Conservation (phyloP, 2,797 vertebrate species). For the Poeciliopsis gracilis region DNA sequence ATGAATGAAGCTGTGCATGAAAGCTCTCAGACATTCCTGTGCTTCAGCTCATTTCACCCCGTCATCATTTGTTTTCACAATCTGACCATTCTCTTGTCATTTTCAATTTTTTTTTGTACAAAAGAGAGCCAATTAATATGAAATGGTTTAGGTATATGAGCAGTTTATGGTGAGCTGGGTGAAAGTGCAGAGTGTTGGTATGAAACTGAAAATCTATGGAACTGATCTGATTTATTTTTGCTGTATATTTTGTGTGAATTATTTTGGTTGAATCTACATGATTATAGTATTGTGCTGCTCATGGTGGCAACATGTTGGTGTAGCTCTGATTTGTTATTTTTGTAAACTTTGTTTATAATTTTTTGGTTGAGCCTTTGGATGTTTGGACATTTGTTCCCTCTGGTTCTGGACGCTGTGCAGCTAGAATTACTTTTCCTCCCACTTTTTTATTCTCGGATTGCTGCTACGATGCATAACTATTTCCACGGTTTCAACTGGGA, state of each 20-base stretch:
- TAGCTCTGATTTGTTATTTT: neutral
- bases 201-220: neutral
- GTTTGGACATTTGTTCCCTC: neutral
- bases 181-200: neutral
- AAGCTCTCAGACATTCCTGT: neutral
- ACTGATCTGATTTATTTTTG: neutral
- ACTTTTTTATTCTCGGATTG: neutral
- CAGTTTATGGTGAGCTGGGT: neutral
- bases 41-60: neutral
- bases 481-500: neutral
- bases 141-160: neutral
- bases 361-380: neutral
- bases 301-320: neutral
- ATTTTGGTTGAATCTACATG: neutral
- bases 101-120: neutral
- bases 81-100: neutral
- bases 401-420: neutral
- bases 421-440: neutral
- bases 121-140: neutral
- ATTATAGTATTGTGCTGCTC: neutral
- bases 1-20: neutral
- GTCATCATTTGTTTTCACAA: neutral
- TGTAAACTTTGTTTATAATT: neutral
- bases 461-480: neutral
- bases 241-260: slow-evolving; percentile 1